These are phyloP conservation scores for Myiopsitta monachus DNA, from an alignment of 2,113 vertebrate species.

Conservation along the genomic window DNA sequence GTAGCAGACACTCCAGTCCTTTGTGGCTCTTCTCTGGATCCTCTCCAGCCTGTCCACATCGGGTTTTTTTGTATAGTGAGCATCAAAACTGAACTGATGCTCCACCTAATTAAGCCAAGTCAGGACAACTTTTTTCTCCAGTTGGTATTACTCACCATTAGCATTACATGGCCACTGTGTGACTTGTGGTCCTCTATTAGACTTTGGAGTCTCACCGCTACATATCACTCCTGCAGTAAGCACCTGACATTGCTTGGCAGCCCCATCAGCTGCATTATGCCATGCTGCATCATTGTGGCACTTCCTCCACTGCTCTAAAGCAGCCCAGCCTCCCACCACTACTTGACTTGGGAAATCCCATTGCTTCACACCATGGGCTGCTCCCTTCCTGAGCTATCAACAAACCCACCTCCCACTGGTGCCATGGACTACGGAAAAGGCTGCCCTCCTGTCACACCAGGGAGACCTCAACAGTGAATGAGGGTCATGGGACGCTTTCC, in stretches of 20 bases:
- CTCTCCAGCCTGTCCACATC: neutral
- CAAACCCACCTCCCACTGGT: neutral
- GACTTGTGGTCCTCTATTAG: fast-evolving
- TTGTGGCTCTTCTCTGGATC: neutral
- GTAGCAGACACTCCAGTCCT: neutral
- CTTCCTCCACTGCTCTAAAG: neutral
- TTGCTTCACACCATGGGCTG: neutral
- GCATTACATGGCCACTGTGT: fast-evolving
- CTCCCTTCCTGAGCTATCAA: neutral
- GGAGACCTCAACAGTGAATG: fast-evolving
- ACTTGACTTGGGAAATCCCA: fast-evolving
- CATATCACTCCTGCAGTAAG: fast-evolving
- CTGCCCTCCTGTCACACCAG: fast-evolving
- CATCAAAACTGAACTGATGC: neutral
- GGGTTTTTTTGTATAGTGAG: neutral
- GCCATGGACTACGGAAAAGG: fast-evolving
- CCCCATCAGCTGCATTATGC: neutral
- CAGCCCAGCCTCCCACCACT: neutral
- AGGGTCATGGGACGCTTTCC: fast-evolving
- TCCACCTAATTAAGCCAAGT: neutral
- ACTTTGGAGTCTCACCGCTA: neutral
- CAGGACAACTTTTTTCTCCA: neutral
- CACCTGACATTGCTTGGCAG: neutral
- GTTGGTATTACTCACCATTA: too few species aligned
- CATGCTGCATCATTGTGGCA: fast-evolving